Percentiles rank a stretch among this genome's conserved stretches.
These are phyloP conservation scores for Scarus forsteni DNA, from an alignment of 2,797 vertebrate species.

Conservation along the genomic window DNA sequence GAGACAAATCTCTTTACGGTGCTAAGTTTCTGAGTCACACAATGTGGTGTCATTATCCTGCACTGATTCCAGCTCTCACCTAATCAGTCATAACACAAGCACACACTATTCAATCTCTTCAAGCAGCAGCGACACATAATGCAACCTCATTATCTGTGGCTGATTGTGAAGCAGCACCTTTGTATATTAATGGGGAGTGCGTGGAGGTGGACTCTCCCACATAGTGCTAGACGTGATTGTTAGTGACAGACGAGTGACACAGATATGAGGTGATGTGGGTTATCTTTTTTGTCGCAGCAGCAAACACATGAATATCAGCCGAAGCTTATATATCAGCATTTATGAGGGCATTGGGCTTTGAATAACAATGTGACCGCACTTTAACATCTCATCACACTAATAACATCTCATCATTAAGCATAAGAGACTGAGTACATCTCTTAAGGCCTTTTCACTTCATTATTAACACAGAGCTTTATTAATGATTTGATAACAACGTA, in stretches of 20 bases:
- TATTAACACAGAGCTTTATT: too few species aligned
- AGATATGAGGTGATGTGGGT: constrained; percentile 34
- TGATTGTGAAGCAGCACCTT: constrained; percentile 83
- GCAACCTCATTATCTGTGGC: constrained; percentile 75
- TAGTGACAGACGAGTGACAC: constrained; percentile 43
- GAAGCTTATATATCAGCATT: constrained; percentile 1
- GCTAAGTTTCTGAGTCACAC: constrained; percentile 60
- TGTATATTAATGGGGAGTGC: constrained; percentile 74
- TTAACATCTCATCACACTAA: too few species aligned
- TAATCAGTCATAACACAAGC: constrained; percentile 80
- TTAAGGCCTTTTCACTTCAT: too few species aligned
- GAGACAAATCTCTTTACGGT: constrained; percentile 61
- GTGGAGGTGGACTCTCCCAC: constrained; percentile 70
- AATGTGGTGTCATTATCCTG: constrained; percentile 67
- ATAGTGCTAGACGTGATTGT: constrained; percentile 59
- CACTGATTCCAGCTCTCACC: constrained; percentile 59
- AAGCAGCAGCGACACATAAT: constrained; percentile 71
- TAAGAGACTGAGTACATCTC: too few species aligned
- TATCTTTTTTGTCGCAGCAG: constrained; percentile 23
- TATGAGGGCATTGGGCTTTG: background rate
- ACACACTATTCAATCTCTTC: constrained; percentile 78
- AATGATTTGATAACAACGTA: too few species aligned
- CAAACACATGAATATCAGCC: constrained; percentile 7
- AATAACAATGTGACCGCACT: background rate
- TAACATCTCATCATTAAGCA: too few species aligned